Base-by-base conservation (phyloP, 2,888 invertebrate genomes). In the Drosophila atripex region DNA sequence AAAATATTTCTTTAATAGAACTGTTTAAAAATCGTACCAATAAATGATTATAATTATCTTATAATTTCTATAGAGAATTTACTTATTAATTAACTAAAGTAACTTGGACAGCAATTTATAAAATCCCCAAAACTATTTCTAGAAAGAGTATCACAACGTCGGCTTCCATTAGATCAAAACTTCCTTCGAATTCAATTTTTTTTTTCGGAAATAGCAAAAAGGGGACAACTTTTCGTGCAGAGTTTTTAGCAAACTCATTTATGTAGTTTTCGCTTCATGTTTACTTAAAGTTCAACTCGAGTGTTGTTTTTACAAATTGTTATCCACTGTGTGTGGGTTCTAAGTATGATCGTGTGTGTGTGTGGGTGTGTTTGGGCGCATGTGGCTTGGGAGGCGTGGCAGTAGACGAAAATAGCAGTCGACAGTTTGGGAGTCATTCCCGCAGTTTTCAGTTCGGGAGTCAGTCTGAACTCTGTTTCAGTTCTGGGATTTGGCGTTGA, bases 251-350 rank as follows among this genome's bases (percentile, higher is more conserved):
- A 84, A 84, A 84, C 84, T 84, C 86, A 84, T 84, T 84, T 84
- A 88, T 77, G 73, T 83, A 88, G 80, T 88, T 87, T 78, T 82
- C 86, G 76, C 71, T 83, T 79, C 75, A 86, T 86, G 88, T 88
- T 83, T 83, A 79, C 83, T 86, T 83, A 86, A 76, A 86, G 83
- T 83, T 88, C 79, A 76, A 73, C 77, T 84, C 73, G 75, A 88
- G 88, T 85, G 85, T 88, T 85, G 76, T 85, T 88, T 88, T 84
- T 84, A 88, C 87, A 85, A 85, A 85, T 85, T 85, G 88, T 86
- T 88, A 72, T 69, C 71, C 72, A 72, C 63, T 58, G 25, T 58
- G 51, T 58, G 32, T 18, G 39, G 8, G 35, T n/a, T 39, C 32
- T 56, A 12, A 35, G 39, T 41, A 18, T 47, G 25, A 41, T 38